phyloP scores from a whole-genome alignment of 2,113 vertebrate species.

The Hiodon tergisus region DNA sequence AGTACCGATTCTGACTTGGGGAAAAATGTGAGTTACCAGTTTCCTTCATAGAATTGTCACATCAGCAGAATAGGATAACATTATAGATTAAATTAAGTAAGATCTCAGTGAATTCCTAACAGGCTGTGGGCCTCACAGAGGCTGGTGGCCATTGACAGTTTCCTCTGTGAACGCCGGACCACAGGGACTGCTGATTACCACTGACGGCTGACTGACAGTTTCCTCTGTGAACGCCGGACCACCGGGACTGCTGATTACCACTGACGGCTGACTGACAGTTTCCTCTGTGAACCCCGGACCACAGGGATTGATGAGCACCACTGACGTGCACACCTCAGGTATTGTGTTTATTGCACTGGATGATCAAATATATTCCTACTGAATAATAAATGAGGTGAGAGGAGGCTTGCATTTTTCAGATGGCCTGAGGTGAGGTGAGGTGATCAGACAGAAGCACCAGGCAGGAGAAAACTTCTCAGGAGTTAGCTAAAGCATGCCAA shows the following conservation, averaged over 20 bases:
- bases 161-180: too few relatives aligned
- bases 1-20: background rate
- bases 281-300: too few relatives aligned
- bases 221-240: too few relatives aligned
- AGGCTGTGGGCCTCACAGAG: too few relatives aligned
- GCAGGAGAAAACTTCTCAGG: background rate
- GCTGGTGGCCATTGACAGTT: too few relatives aligned
- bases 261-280: conserved; percentile 1
- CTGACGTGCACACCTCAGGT: conserved; percentile 11
- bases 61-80: too few relatives aligned
- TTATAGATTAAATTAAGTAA: too few relatives aligned
- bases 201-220: too few relatives aligned
- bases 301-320: background rate
- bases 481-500: too few relatives aligned
- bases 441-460: background rate
- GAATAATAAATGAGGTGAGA: conserved; percentile 19
- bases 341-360: conserved; percentile 10
- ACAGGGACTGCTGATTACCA: too few relatives aligned
- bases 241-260: background rate
- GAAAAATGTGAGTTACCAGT: background rate
- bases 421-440: background rate
- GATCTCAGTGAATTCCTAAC: too few relatives aligned
- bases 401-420: conserved; percentile 1
- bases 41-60: too few relatives aligned
- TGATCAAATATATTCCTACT: conserved; percentile 11